These are phyloP conservation scores for Orchestia grillus DNA, from an alignment of 1,140 invertebrate species.

Conservation along the genomic window DNA sequence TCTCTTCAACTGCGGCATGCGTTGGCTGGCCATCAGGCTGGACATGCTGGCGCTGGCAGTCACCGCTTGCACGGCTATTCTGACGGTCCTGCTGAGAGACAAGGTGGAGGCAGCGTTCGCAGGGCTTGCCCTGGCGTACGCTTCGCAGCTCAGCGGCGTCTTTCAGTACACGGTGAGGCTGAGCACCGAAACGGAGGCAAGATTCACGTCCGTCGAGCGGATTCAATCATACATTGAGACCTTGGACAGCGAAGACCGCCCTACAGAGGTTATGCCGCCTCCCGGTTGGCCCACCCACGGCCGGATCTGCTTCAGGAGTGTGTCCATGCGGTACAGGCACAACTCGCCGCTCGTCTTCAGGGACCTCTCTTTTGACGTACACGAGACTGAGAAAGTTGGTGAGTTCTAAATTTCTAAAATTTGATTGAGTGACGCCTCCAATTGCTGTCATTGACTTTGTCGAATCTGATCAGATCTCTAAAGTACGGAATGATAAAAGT, in stretches of 20 bases:
- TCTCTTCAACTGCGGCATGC: constrained; percentile 76
- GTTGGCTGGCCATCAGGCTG: constrained; percentile 81
- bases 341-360: constrained; percentile 70
- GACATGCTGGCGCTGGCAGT: constrained; percentile 76
- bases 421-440: neutral
- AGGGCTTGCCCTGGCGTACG: constrained; percentile 79
- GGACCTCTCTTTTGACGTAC: constrained; percentile 68
- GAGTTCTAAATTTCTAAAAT: neutral
- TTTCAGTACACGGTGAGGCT: constrained; percentile 80
- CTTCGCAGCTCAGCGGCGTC: constrained; percentile 78
- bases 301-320: constrained; percentile 69
- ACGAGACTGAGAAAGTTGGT: constrained; percentile 75
- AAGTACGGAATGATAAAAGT: neutral
- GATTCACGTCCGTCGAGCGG: constrained; percentile 79
- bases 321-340: constrained; percentile 69
- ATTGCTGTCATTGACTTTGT: neutral
- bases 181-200: constrained; percentile 78
- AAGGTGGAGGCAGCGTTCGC: constrained; percentile 76
- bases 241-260: constrained; percentile 71
- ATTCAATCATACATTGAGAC: constrained; percentile 73
- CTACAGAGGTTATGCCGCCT: constrained; percentile 71
- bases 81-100: constrained; percentile 76
- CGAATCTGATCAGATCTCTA: neutral
- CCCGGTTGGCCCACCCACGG: constrained; percentile 70
- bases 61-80: constrained; percentile 74